Percentiles rank a stretch among this genome's conserved stretches.
phyloP scores from a whole-genome alignment of 2,888 invertebrate genomes.

The Baccha elongata region DNA sequence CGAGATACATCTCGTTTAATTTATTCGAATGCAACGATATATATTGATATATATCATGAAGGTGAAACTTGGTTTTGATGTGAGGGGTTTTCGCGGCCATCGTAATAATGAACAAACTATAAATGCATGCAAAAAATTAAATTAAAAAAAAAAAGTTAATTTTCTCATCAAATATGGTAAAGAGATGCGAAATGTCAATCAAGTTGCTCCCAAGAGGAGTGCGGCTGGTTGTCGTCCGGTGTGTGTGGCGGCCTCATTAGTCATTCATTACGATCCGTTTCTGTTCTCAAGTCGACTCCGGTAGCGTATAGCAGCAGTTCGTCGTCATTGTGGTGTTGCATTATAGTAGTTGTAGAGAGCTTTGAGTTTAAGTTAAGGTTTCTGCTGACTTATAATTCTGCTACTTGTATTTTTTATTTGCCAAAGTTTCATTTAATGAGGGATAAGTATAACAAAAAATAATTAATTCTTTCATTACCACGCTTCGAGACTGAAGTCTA shows the following conservation, averaged over 20 bases:
- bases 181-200: constrained; percentile 73
- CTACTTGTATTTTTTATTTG: background rate
- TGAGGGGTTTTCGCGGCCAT: constrained; percentile 54
- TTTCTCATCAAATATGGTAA: constrained; percentile 72
- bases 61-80: constrained; percentile 32
- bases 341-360: background rate
- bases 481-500: constrained; percentile 30
- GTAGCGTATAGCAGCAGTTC: no score
- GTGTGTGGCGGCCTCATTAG: constrained; percentile 69
- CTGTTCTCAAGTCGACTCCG: background rate
- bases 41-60: background rate
- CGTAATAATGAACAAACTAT: constrained; percentile 62
- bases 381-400: background rate
- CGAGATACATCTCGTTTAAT: constrained; percentile 49
- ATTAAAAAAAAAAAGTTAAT: constrained; percentile 27
- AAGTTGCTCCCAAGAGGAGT: constrained; percentile 45
- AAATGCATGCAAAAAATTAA: constrained; percentile 59
- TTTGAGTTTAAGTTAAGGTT: constrained; percentile 26
- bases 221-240: constrained; percentile 19
- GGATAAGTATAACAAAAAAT: constrained; percentile 33
- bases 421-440: constrained; percentile 36
- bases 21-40: constrained; percentile 47
- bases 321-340: background rate
- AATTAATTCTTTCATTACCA: constrained; percentile 18
- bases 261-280: constrained; percentile 61